Base-by-base conservation (phyloP, 2,797 vertebrate genomes). In the Oreortyx pictus region DNA sequence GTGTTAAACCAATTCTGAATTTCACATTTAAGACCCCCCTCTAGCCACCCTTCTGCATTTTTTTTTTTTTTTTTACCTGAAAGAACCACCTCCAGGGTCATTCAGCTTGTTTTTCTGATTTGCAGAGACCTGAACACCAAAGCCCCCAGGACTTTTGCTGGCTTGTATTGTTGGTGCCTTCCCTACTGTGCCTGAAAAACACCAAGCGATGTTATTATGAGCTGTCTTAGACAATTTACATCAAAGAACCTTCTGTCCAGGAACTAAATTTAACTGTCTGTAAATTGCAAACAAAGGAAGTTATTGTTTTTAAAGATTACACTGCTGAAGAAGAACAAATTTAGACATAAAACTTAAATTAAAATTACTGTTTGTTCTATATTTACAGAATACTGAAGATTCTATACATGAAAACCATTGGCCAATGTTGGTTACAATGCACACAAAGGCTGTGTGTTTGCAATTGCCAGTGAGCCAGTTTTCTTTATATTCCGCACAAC, bases 51-150 rank as follows among this genome's bases (percentile, higher is more conserved):
- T 11, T 6, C 44, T 43, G 43, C 27, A 52, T 78, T 14, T 82
- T 9, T 49, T 59, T 77, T 94, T 91, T 96, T 98, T 98, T 88
- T 94, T 92, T 96, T 98, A 98, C 98, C 97, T 98, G 98, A 98
- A 98, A 97, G 98, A 98, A 97, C 98, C 98, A 97, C 98, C 98
- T 98, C 98, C 97, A 10, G 98, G 98, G 97, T 99, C 98, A 94
- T 98, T 98, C 95, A 98, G 97, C 97, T 98, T 98, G 98, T 97
- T 98, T 98, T 98, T 99, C 97, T 98, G 98, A 98, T 98, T 98
- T 97, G 98, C 98, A 92, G 98, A 98, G 97, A 98, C 98, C 98
- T 98, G 98, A 97, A 98, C 97, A 94, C 97, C 96, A 96, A 98
- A 95, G 83, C 97, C 98, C 94, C 95, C 86, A 75, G 98, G 98